Base-by-base conservation (phyloP, 1,140 invertebrate genomes). In the Augochlora pura region DNA sequence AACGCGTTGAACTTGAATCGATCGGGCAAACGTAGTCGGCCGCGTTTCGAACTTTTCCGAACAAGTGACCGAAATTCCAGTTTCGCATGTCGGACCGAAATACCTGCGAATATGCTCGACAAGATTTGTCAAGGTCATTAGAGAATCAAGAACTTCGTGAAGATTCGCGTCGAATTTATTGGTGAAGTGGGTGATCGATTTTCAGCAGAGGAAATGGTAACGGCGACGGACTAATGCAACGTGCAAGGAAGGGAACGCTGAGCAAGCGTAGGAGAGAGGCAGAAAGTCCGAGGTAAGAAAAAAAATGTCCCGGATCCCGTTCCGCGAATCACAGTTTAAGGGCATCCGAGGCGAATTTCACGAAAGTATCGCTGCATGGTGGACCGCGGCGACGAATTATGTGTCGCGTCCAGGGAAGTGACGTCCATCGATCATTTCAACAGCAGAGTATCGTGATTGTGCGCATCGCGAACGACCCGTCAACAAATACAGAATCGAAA, bases 1-100 rank as follows among this genome's bases (percentile, higher is more conserved):
- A 38, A 71, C 63, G 21, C 71, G 63, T 57, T 10, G 23, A 52
- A 46, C 73, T 75, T 70, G 62, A 81, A 84, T 68, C 72, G 65
- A 68, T 63, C 46, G 52, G 10, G 16, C 62, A 39, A 57, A 57
- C 21, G n/a, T 21, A 42, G 60, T 62, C n/a, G 21, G 38, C 18
- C 10, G 38, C 6, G 10, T n/a, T 3, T 8, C 21, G 16, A 23
- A 60, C 0, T 60, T 60, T n/a, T 6, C 0, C 1, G 7, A 18
- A 52, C 49, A 5, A 21, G 49, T 52, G 57, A 25, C 10, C 42
- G 14, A 42, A 42, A 42, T 4, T 46, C 21, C n/a, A 59, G 54
- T 59, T 21, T 23, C n/a, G 57, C 9, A 23, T 4, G 25, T 9
- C 8, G 23, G 9, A n/a, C 42, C 8, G 6, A 12, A 46, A 46